Percentiles rank a stretch among this genome's conserved stretches.
Evolutionary conservation across 1,140 invertebrate genomes (phyloP).

Genomic region (Megalopta genalis): DNA sequence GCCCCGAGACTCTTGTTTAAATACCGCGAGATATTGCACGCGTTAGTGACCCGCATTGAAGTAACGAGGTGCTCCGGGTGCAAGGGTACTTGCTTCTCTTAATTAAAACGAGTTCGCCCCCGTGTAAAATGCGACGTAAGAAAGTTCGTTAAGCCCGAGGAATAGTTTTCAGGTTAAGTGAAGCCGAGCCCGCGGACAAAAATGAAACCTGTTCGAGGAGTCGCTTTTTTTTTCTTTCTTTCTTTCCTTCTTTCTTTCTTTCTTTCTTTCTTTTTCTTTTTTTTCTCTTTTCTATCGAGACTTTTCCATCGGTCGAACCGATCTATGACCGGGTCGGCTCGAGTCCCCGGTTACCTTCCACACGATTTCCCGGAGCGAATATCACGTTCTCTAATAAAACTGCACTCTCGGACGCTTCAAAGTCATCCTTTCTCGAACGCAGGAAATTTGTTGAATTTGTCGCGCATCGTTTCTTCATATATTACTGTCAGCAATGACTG

Average conservation of each 20-base stretch:
- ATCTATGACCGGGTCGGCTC: not conserved
- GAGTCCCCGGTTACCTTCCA: not conserved
- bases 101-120: constrained; percentile 41
- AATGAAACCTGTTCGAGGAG: not conserved
- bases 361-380: not conserved
- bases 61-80: constrained; percentile 20
- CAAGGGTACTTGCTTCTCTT: constrained; percentile 17
- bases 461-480: no score
- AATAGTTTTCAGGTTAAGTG: constrained; percentile 41
- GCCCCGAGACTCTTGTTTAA: not conserved
- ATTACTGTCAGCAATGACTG: no score
- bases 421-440: no score
- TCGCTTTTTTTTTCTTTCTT: no score
- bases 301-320: not conserved
- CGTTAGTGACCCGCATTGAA: constrained; percentile 39
- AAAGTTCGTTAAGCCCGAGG: constrained; percentile 34
- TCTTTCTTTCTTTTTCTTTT: no score
- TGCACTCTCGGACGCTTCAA: not conserved
- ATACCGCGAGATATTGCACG: constrained; percentile 29
- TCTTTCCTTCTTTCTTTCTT: no score
- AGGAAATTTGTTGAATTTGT: no score
- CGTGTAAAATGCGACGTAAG: constrained; percentile 37
- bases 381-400: not conserved
- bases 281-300: not conserved
- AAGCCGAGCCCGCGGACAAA: constrained; percentile 1